Evolutionary conservation across 2,888 invertebrate genomes (phyloP).

Genomic region (Epinotia bilunana): DNA sequence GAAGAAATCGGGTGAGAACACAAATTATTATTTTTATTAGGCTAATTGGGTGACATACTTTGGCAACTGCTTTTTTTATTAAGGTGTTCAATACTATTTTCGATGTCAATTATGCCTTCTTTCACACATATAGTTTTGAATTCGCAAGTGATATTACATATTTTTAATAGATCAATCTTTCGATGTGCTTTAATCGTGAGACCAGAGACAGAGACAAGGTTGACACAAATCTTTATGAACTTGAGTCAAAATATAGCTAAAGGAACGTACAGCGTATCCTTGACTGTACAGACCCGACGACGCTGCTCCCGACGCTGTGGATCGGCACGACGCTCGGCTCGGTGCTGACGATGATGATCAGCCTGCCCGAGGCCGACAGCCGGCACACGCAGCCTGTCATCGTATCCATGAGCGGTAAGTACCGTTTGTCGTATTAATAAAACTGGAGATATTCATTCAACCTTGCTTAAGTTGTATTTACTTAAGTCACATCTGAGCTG

Average conservation of each 20-base stretch:
- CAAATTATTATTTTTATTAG: background rate
- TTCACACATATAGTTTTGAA: background rate
- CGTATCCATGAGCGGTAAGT: slow-evolving; percentile 93
- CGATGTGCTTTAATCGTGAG: no score
- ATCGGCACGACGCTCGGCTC: slow-evolving; percentile 99
- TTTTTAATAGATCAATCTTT: background rate
- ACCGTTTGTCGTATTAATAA: no score
- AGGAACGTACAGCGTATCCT: slow-evolving; percentile 3
- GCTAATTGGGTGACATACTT: background rate
- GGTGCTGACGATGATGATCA: slow-evolving; percentile 95
- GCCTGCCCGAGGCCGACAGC: slow-evolving; percentile 91
- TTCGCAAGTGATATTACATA: no score
- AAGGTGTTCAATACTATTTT: no score
- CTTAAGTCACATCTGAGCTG: no score
- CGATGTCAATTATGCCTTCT: background rate
- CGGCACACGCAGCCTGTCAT: slow-evolving; percentile 94
- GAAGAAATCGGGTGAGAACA: slow-evolving; percentile 92
- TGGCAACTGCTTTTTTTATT: background rate
- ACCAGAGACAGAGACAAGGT: no score
- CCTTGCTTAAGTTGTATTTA: no score
- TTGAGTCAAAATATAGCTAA: background rate
- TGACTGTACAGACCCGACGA: slow-evolving; percentile 88
- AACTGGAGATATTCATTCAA: no score
- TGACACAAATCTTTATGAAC: no score
- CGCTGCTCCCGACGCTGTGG: slow-evolving; percentile 96